Evolutionary conservation across 2,113 vertebrate species (phyloP).

Genomic region (Elaphurus davidianus): DNA sequence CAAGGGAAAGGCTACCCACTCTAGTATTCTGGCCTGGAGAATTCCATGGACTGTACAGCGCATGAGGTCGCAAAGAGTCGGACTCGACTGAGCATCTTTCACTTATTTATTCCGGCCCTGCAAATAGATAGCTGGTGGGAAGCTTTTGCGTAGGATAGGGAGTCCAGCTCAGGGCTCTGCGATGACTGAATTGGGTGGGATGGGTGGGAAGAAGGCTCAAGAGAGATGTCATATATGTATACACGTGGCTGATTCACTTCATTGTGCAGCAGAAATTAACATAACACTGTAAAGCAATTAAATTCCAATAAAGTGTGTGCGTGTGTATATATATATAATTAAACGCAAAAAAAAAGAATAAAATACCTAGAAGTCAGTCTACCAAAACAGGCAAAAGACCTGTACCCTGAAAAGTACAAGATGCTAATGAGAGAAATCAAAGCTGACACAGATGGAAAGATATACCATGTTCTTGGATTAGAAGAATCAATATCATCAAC

Average conservation of each 20-base stretch:
- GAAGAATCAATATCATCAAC: not conserved
- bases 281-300: not conserved
- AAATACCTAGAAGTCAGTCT: not conserved
- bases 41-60: not conserved
- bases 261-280: not conserved
- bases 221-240: not conserved
- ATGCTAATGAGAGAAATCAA: not conserved
- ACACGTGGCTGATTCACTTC: not conserved
- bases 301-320: not conserved
- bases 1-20: not conserved
- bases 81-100: not conserved
- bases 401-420: not conserved
- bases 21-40: not conserved
- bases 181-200: not conserved
- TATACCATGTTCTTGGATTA: not conserved
- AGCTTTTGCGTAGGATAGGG: not conserved
- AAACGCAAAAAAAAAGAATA: not conserved
- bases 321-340: not conserved
- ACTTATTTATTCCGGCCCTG: not conserved
- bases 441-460: not conserved
- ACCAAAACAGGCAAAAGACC: not conserved
- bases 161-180: not conserved
- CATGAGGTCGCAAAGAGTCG: not conserved
- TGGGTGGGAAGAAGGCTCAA: not conserved
- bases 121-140: not conserved